Conservation (phyloP, 2,113 vertebrate genomes). For the Tor tambroides region DNA sequence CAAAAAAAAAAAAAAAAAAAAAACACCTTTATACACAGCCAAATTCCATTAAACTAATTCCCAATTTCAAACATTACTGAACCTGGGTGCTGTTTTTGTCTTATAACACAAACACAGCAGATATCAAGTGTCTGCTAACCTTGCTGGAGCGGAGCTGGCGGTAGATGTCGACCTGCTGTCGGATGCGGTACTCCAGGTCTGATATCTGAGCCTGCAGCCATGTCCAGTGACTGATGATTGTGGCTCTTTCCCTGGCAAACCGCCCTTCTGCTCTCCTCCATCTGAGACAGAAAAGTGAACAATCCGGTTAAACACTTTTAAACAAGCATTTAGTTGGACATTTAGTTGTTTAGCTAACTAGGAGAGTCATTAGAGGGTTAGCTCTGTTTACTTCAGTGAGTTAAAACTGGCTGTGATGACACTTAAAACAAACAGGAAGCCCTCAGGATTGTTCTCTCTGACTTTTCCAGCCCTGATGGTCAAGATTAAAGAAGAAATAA, state of each 20-base stretch:
- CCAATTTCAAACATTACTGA: background rate
- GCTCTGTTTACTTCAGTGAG: background rate
- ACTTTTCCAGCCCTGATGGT: background rate
- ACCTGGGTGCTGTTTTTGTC: background rate
- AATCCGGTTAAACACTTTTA: background rate
- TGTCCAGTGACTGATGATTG: constrained; percentile 99
- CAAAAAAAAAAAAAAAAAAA: no score
- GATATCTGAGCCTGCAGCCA: constrained; percentile 99
- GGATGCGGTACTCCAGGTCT: constrained; percentile 97
- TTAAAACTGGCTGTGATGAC: background rate
- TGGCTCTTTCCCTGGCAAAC: constrained; percentile 92
- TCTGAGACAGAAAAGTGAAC: constrained; percentile 69
- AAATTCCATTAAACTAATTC: background rate
- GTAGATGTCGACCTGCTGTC: constrained; percentile 97
- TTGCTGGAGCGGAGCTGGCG: constrained; percentile 93
- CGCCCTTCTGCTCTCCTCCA: constrained; percentile 93
- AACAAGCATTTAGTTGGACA: background rate
- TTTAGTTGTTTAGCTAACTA: background rate
- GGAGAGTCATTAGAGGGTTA: background rate
- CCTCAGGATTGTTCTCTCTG: background rate
- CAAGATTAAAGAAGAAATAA: background rate
- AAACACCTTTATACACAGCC: background rate
- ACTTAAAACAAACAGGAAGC: constrained; percentile 15
- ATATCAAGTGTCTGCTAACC: constrained; percentile 72
- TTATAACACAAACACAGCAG: background rate